A percentile compares a stretch with the other conserved stretches of the same genome.
Evolutionary conservation across 2,888 invertebrate species (phyloP).

Genomic region (Petrophora chlorosata): DNA sequence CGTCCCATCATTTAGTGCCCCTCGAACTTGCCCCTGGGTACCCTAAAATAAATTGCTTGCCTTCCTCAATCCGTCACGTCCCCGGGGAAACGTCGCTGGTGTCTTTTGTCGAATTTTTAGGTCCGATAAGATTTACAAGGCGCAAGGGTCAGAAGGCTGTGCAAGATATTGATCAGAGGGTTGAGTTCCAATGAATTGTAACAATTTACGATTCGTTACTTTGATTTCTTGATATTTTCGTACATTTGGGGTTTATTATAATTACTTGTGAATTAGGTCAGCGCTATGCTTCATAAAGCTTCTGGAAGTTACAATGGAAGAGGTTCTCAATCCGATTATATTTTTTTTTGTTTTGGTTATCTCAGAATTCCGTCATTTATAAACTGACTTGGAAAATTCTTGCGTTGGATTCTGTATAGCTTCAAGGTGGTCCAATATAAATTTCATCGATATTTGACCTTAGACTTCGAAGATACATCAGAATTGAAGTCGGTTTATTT

Average conservation of each 20-base stretch:
- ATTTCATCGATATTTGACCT: no score
- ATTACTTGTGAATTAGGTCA: slow-evolving; percentile 3
- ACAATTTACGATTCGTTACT: slow-evolving; percentile 5
- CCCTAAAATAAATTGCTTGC: neutral
- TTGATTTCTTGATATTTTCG: slow-evolving; percentile 13
- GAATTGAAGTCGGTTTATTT: no score
- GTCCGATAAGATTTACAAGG: slow-evolving; percentile 15
- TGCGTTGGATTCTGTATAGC: no score
- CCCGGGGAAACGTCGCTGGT: slow-evolving; percentile 7
- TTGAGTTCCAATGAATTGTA: slow-evolving; percentile 3
- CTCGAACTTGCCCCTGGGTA: no score
- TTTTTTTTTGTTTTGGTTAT: no score
- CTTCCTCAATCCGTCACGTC: neutral
- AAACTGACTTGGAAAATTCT: no score
- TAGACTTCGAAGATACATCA: no score
- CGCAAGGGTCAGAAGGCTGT: slow-evolving; percentile 4
- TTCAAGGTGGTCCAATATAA: no score
- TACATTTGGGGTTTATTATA: neutral
- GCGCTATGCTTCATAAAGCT: neutral
- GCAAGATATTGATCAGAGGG: slow-evolving; percentile 2
- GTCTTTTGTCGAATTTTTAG: slow-evolving; percentile 23
- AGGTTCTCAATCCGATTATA: no score
- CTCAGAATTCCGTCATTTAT: no score
- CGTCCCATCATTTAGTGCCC: no score
- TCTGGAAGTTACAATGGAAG: no score